Evolutionary conservation across 2,797 vertebrate genomes (phyloP).

Genomic region (Megalops cyprinoides): DNA sequence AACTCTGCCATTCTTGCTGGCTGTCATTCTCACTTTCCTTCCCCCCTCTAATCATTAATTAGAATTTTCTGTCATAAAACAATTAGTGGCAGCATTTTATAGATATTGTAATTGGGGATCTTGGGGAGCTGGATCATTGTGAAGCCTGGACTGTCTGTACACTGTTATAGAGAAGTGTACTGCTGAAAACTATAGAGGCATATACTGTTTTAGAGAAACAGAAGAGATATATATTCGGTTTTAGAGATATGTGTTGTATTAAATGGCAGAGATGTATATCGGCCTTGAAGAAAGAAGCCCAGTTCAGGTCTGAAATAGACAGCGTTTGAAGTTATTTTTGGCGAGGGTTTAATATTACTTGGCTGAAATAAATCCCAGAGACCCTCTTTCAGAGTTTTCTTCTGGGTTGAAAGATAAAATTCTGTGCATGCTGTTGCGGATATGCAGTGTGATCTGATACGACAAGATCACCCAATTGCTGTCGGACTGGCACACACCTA

Average conservation of each 20-base stretch:
- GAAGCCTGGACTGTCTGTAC: no score
- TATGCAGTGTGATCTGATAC: slow-evolving; percentile 20
- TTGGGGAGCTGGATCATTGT: no score
- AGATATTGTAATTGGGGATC: no score
- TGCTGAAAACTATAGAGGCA: neutral
- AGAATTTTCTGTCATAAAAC: no score
- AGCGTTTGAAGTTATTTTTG: slow-evolving; percentile 38
- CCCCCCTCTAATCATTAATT: no score
- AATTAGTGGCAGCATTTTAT: no score
- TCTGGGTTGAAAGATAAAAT: slow-evolving; percentile 22
- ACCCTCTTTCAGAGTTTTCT: slow-evolving; percentile 25
- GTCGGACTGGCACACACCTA: neutral
- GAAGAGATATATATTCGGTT: neutral
- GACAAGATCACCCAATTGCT: neutral
- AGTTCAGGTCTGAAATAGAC: slow-evolving; percentile 32
- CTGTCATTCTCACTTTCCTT: no score
- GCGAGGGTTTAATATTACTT: slow-evolving; percentile 27
- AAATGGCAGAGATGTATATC: slow-evolving; percentile 16
- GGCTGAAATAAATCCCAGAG: slow-evolving; percentile 33
- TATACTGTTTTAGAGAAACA: neutral
- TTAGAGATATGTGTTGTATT: slow-evolving; percentile 9
- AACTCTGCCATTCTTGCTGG: no score
- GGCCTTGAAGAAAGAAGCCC: slow-evolving; percentile 16
- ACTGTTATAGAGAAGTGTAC: neutral
- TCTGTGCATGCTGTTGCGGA: slow-evolving; percentile 6